A percentile compares a stretch with the other conserved stretches of the same genome.
Evolutionary conservation across 1,140 invertebrate species (phyloP).

Genomic region (Drosophila serrata): DNA sequence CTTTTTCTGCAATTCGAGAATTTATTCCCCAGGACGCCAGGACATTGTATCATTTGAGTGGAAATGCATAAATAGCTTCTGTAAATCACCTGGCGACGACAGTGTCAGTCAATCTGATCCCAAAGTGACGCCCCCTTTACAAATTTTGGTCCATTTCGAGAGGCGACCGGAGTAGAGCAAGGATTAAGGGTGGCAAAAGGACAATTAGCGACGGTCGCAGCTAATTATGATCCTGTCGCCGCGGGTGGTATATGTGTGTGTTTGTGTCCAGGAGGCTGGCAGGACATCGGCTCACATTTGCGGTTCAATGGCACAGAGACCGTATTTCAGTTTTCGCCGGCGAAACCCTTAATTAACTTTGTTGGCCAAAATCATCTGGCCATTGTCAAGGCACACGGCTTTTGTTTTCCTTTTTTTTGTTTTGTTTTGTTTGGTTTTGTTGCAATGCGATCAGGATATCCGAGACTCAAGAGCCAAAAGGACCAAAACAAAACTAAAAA

Average conservation of each 20-base stretch:
- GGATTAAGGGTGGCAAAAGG: slow-evolving; percentile 27
- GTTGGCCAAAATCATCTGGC: slow-evolving; percentile 42
- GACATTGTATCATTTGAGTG: neutral
- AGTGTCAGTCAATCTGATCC: slow-evolving; percentile 12
- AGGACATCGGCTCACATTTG: slow-evolving; percentile 29
- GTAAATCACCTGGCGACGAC: slow-evolving; percentile 38
- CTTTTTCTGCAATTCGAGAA: neutral
- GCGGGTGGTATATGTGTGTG: slow-evolving; percentile 45
- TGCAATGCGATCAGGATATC: slow-evolving; percentile 63
- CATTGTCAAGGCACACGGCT: slow-evolving; percentile 26
- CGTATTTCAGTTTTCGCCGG: slow-evolving; percentile 43
- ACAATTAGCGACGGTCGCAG: slow-evolving; percentile 71
- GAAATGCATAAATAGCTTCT: slow-evolving; percentile 1
- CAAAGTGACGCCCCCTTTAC: slow-evolving; percentile 26
- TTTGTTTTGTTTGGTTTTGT: slow-evolving; percentile 29
- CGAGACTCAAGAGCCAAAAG: slow-evolving; percentile 38
- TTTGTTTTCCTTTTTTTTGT: slow-evolving; percentile 11
- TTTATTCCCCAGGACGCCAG: too few species aligned
- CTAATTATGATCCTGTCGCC: slow-evolving; percentile 69
- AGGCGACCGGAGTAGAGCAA: neutral
- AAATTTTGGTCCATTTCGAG: neutral
- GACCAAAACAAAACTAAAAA: slow-evolving; percentile 40
- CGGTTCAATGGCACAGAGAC: slow-evolving; percentile 51
- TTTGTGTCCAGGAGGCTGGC: neutral
- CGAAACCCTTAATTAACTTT: slow-evolving; percentile 83